phyloP scores from a whole-genome alignment of 2,888 invertebrate species.

The Acronicta alni region DNA sequence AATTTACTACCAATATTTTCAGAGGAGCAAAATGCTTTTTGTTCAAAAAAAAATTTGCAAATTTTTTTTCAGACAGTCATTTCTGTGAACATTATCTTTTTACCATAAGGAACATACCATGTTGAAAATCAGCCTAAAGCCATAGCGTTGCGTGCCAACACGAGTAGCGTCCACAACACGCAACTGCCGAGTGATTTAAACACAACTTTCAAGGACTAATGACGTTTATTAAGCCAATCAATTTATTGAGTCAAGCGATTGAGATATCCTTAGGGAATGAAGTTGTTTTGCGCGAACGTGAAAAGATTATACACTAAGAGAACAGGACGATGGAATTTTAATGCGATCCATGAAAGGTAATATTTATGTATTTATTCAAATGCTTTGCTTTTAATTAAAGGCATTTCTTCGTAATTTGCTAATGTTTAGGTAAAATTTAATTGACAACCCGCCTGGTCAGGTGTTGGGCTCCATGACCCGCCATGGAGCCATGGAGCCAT shows the following conservation, averaged over 20 bases:
- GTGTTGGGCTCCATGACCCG: too few relatives aligned
- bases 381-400: too few relatives aligned
- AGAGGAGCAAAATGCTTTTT: too few relatives aligned
- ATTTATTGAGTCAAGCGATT: conserved; percentile 82
- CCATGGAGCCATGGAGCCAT: too few relatives aligned
- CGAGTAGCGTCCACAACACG: conserved; percentile 79
- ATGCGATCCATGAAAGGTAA: too few relatives aligned
- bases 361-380: too few relatives aligned
- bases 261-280: conserved; percentile 74
- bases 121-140: conserved; percentile 54
- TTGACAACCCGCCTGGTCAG: too few relatives aligned
- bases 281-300: conserved; percentile 37
- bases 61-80: neutral
- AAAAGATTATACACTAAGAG: too few relatives aligned
- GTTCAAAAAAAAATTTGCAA: neutral
- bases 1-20: too few relatives aligned
- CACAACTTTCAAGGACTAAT: conserved; percentile 82
- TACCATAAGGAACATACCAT: conserved; percentile 35
- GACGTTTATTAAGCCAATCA: conserved; percentile 85
- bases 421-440: too few relatives aligned
- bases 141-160: conserved; percentile 78
- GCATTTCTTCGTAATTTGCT: too few relatives aligned
- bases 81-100: conserved; percentile 15
- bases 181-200: conserved; percentile 80
- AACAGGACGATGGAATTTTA: too few relatives aligned